Percentiles rank a stretch among this genome's conserved stretches.
Conservation (phyloP, 1,140 invertebrate genomes). For the Trissolcus basalis region DNA sequence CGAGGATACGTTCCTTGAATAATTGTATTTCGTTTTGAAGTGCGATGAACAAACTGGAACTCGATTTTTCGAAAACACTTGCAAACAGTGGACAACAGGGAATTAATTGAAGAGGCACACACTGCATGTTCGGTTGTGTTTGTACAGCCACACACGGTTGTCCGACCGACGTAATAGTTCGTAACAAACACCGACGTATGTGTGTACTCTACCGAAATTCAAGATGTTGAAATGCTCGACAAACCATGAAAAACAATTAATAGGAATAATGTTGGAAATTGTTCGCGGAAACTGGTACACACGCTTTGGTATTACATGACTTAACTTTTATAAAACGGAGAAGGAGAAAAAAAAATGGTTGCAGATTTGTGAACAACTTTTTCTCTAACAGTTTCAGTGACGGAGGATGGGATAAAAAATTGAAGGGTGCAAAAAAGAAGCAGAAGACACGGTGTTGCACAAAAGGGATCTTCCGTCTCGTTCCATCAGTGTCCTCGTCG, state of each 20-base stretch:
- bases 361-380: conserved; percentile 16
- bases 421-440: conserved; percentile 9
- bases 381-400: conserved; percentile 23
- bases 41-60: not conserved
- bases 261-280: not conserved
- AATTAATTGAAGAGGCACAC: conserved; percentile 22
- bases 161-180: conserved; percentile 31
- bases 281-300: too few species aligned
- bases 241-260: not conserved
- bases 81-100: conserved; percentile 19
- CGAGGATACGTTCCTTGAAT: not conserved
- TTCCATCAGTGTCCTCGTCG: conserved; percentile 26
- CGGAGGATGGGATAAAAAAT: not conserved
- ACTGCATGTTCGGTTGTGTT: conserved; percentile 19
- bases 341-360: too few species aligned
- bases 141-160: conserved; percentile 16
- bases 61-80: conserved; percentile 12
- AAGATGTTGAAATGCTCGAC: not conserved
- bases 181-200: conserved; percentile 15
- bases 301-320: too few species aligned
- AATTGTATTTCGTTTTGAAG: not conserved
- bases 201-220: conserved; percentile 11
- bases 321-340: too few species aligned
- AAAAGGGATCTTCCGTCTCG: conserved; percentile 29
- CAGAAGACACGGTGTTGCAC: conserved; percentile 26